Conservation (phyloP, 2,797 vertebrate species). For the Loris lydekkerianus region DNA sequence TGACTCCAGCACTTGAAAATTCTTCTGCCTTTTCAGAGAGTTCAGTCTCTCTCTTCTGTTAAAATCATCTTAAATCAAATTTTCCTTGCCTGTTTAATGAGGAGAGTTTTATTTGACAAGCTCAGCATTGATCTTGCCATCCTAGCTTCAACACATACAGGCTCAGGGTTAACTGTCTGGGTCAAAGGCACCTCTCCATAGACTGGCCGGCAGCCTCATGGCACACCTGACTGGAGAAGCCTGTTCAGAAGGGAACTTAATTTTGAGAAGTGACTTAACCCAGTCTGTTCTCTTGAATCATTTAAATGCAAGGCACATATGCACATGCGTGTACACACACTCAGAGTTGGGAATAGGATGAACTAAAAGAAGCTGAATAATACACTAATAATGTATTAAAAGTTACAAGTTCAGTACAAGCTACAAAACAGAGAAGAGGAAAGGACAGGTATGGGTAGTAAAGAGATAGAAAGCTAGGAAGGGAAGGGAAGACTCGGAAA, state of each 20-base stretch:
- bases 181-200: not conserved
- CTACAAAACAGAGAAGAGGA: not conserved
- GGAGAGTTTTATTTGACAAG: not conserved
- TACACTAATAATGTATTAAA: not conserved
- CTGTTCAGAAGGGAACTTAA: not conserved
- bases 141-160: not conserved
- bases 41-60: not conserved
- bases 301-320: not conserved
- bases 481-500: not conserved
- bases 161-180: not conserved
- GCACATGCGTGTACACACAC: not conserved
- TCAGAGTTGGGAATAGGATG: not conserved
- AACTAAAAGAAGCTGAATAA: not conserved
- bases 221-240: not conserved
- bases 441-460: not conserved
- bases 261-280: not conserved
- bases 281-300: not conserved
- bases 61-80: not conserved
- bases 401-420: not conserved
- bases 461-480: not conserved
- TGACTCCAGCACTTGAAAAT: not conserved
- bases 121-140: not conserved
- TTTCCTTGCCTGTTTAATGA: not conserved
- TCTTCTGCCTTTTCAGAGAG: not conserved
- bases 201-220: not conserved